Evolutionary conservation across 2,113 vertebrate species (phyloP).

Genomic region (Spermophilus dauricus): DNA sequence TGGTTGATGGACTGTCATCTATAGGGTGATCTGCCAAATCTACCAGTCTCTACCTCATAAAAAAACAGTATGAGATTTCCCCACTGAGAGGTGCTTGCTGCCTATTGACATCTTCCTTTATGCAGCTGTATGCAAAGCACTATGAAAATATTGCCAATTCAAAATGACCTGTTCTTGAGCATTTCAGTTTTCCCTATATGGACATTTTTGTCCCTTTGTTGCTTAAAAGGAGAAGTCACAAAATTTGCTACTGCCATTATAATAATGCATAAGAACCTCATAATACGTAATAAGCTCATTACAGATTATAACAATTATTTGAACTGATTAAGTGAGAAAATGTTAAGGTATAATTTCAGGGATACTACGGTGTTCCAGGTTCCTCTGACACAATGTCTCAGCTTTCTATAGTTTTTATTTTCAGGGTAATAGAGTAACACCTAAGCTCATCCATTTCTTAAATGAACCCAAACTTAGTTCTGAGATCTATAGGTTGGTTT

Average conservation of each 20-base stretch:
- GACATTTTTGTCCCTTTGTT: conserved; percentile 7
- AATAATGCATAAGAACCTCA: conserved; percentile 40
- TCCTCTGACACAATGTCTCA: conserved; percentile 20
- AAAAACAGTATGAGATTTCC: conserved; percentile 20
- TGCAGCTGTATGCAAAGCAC: conserved; percentile 21
- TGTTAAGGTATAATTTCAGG: conserved; percentile 45
- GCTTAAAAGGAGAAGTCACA: conserved; percentile 42
- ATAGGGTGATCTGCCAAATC: conserved; percentile 31
- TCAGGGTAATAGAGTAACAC: conserved; percentile 37
- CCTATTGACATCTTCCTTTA: conserved; percentile 10
- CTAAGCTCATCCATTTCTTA: conserved; percentile 44
- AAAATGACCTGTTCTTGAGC: conserved; percentile 47
- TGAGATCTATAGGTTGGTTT: conserved; percentile 53
- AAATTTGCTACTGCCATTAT: not conserved
- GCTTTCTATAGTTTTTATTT: conserved; percentile 47
- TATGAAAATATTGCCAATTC: conserved; percentile 26
- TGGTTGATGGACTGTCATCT: not conserved
- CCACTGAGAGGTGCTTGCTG: not conserved
- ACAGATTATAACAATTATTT: conserved; percentile 35
- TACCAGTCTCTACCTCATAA: not conserved
- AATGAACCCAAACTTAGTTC: conserved; percentile 57
- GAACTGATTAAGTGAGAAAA: conserved; percentile 46
- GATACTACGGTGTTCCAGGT: conserved; percentile 3
- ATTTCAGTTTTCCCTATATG: conserved; percentile 53
- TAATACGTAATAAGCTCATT: conserved; percentile 12